phyloP scores from a whole-genome alignment of 2,113 vertebrate species.

The Sarotherodon lohbergeri region DNA sequence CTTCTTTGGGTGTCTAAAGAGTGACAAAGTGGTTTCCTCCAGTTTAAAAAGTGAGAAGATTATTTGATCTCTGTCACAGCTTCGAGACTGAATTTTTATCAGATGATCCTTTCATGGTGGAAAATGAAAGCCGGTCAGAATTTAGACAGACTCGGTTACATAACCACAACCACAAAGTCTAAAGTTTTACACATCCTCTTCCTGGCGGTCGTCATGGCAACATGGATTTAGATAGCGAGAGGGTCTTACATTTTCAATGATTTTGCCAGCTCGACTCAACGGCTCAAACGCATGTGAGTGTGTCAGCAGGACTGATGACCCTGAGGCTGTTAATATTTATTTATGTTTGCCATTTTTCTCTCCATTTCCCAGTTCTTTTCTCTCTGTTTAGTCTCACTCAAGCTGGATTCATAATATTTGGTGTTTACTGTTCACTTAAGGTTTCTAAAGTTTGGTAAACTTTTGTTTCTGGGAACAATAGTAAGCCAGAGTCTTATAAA shows the following conservation, averaged over 20 bases:
- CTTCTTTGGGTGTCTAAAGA: background rate
- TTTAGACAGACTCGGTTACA: conserved; percentile 15
- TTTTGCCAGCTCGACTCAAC: conserved; percentile 13
- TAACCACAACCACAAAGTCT: conserved; percentile 1
- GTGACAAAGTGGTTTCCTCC: background rate
- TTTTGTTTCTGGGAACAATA: background rate
- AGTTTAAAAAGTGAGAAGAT: background rate
- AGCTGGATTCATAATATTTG: background rate
- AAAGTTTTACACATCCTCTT: conserved; percentile 29
- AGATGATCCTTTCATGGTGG: background rate
- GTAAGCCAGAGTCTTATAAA: background rate
- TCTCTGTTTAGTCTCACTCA: background rate
- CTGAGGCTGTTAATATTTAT: background rate
- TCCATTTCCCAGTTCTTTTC: background rate
- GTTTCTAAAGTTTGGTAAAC: background rate
- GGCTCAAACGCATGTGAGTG: background rate
- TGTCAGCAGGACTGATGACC: conserved; percentile 36
- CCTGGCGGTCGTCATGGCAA: conserved; percentile 53
- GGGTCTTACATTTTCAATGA: conserved; percentile 27
- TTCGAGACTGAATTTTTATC: conserved; percentile 1
- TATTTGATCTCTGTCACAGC: conserved; percentile 25
- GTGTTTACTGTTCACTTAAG: background rate
- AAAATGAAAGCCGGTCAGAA: conserved; percentile 13
- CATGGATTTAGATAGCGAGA: conserved; percentile 11
- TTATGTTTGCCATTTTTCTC: background rate